Evolutionary conservation across 2,797 vertebrate species (phyloP), one percentile per base, ranked within the genome.

Genomic region (Rhinella marina): DNA sequence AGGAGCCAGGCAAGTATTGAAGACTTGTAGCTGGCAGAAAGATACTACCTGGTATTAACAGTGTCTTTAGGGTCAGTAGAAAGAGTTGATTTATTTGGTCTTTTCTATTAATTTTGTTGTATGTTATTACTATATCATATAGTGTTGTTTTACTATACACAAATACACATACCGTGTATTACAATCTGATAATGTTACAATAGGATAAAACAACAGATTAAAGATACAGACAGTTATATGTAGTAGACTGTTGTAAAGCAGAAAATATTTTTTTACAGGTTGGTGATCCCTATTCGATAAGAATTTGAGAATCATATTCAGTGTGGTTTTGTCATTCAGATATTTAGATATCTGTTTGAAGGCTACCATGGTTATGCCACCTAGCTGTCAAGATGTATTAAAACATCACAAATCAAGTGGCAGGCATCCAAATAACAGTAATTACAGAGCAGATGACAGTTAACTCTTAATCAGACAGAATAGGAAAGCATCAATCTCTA

Each of bases 21-120:
- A 41, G 64, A 56, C 79, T 76, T 50, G 8, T 75, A 56, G 86
- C 27, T 50, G 41, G 48, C 21, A 27, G n/a, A 59, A 21, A 59
- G 32, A 62, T 83, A 17, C 5, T 62, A 41, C 57, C 68, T 82
- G 59, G 68, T 81, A 77, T 82, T 82, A 87, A 82, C 19, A 54
- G 7, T 73, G 59, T 23, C 64, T 82, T 52, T 82, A 82, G 79
- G 29, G 62, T 84, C 50, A 78, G 12, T 14, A 88, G 14, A 59
- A 66, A 70, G 23, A 88, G 21, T 17, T 79, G 79, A 16, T 25
- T 54, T 5, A 7, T 16, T 70, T 16, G 16, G 14, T 56, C 19
- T 27, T n/a, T 50, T 2, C 10, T 52, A 14, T 54, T 52, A 7
- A 25, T 77, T 54, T 14, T 52, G 10, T 1, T 50, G 48, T 52